phyloP scores from a whole-genome alignment of 2,888 invertebrate species.

The Halocaridina rubra region DNA sequence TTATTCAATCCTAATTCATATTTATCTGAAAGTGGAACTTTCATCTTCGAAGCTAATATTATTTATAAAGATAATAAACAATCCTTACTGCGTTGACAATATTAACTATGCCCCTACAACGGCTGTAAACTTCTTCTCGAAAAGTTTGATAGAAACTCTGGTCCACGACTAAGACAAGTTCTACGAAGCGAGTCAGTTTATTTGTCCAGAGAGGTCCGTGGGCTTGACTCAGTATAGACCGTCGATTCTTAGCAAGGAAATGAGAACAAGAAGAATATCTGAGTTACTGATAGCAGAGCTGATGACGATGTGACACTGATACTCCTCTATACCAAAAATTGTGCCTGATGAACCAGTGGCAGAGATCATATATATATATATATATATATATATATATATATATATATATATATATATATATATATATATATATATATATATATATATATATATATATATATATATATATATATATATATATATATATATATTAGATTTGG shows the following conservation, averaged over 20 bases:
- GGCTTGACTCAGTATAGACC: not conserved
- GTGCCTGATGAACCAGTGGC: no score
- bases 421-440: conserved; percentile 25
- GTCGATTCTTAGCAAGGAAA: not conserved
- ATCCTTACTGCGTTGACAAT: conserved; percentile 28
- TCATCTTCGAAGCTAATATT: no score
- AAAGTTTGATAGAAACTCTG: not conserved
- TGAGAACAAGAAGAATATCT: no score
- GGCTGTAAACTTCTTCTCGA: not conserved
- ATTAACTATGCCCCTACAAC: not conserved
- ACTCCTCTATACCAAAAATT: no score
- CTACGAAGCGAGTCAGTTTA: conserved; percentile 10
- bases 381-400: conserved; percentile 22
- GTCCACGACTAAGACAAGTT: conserved; percentile 23
- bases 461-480: conserved; percentile 4
- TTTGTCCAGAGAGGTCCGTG: not conserved
- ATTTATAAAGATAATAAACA: no score
- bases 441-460: conserved; percentile 31
- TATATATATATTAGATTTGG: not conserved
- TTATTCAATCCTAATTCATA: no score
- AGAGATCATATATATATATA: conserved; percentile 9
- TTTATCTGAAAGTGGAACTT: no score
- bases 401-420: conserved; percentile 24
- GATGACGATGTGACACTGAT: no score
- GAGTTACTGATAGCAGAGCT: no score